Evolutionary conservation across 2,888 invertebrate genomes (phyloP), one percentile per base, ranked within the genome.

Genomic region (Syritta pipiens): DNA sequence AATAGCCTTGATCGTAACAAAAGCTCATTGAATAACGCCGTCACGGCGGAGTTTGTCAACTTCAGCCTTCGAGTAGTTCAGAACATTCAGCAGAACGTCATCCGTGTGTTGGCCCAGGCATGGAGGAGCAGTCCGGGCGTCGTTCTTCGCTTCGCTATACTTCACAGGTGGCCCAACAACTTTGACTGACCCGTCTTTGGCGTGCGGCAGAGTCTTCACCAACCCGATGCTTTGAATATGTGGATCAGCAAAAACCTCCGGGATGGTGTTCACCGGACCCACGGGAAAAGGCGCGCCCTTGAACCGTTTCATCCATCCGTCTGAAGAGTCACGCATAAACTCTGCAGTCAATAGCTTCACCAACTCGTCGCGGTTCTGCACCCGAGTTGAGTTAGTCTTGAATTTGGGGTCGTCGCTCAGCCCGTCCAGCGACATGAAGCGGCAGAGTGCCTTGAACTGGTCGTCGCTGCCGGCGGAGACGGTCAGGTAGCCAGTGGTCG

Each of bases 231-330:
- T 90, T 81, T 92, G 91, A 0, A 98, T 92, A 89, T 98, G 98
- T 1, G 94, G 93, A 90, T 98, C 97, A 53, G 93, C 91, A 87
- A 98, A 98, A 0, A 95, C 96, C 89, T 96, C 93, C 79, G 92
- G 89, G 88, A 98, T 93, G 37, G 91, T 93, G 89, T 99, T 98
- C 2, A 99, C 93, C 0, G 97, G 97, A 0, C 97, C 98, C 84
- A 93, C 94, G 0, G 98, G 97, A 86, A 97, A 96, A 1, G 93
- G 90, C 0, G 93, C 92, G 12, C 92, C 92, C 63, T 93, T 91
- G 83, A 98, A 94, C 35, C 92, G 85, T 1, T 86, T 83, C 75
- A 91, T 88, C 97, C 97, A 98, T 84, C 96, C 93, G 20, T 91
- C 90, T 51, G 93, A 94, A 0, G 93, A 92, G 86, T 94, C 93